Evolutionary conservation across 2,888 invertebrate species (phyloP), one percentile per base, ranked within the genome.

Genomic region (Agrilus biguttatus): DNA sequence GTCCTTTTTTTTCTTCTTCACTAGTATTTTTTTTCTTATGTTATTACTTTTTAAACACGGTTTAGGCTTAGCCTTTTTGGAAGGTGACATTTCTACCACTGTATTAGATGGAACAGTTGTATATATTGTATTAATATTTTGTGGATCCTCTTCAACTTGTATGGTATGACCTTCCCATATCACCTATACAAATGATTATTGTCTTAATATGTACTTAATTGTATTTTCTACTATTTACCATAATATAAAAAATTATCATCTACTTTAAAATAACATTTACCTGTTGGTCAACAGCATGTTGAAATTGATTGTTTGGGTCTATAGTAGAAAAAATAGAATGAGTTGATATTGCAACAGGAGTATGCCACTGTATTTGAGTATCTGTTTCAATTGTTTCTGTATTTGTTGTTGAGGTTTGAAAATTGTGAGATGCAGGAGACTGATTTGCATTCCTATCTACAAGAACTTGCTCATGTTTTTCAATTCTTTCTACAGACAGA

Each of bases 141-240:
- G 40, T 51, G 53, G 55, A 17, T 59, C 55, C 8, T 72, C 72
- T 51, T 75, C 75, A 10, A 77, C 75, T 64, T 75, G 74, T 46
- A 77, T 75, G n/a, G 76, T 72, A 54, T 77, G 75, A 14, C 76
- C 75, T 66, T 77, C 76, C 78, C 78, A 78, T 52, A 77, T 69
- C 38, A 77, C 77, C 77, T 77, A 62, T 42, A 70, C 68, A 50
- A 36, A 39, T 43, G 14, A 37, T 32, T 37, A 13, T 6, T 36
- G 2, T 36, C 5, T 2, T 21, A 21, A 21, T 21, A 21, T 21
- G 7, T 21, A 21, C 6, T 21, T 21, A 3, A 21, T 5, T 5
- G 7, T 7, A 21, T 21, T 21, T 6, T 21, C 5, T 6, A 21
- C 6, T 21, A 6, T n/a, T n/a, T n/a, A n/a, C n/a, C n/a, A n/a